These are phyloP conservation scores for Lepidochitona cinerea DNA, from an alignment of 2,888 invertebrate species.

Conservation along the genomic window DNA sequence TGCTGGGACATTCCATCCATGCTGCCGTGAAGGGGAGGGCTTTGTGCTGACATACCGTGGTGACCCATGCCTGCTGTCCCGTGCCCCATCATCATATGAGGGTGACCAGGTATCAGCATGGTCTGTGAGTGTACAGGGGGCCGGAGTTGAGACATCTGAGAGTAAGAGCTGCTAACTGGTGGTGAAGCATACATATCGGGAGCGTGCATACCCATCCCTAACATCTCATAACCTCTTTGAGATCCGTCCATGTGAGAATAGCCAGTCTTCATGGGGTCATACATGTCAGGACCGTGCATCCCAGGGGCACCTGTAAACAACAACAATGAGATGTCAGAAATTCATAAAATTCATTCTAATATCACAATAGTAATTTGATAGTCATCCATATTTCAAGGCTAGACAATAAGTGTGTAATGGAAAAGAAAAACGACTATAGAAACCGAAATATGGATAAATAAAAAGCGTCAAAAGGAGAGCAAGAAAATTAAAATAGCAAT, in stretches of 20 bases:
- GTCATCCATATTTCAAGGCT: too few relatives aligned
- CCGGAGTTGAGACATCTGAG: constrained; percentile 71
- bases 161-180: constrained; percentile 65
- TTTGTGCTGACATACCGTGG: constrained; percentile 70
- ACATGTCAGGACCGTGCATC: constrained; percentile 60
- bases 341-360: too few relatives aligned
- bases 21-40: constrained; percentile 69
- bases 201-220: constrained; percentile 58
- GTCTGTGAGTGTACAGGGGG: constrained; percentile 72
- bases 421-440: too few relatives aligned
- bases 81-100: constrained; percentile 73
- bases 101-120: constrained; percentile 73
- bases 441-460: too few relatives aligned
- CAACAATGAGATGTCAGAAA: too few relatives aligned
- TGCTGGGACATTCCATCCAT: constrained; percentile 67
- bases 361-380: too few relatives aligned
- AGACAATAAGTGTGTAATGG: too few relatives aligned
- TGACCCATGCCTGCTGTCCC: constrained; percentile 69
- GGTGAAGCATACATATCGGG: constrained; percentile 68
- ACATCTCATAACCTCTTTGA: constrained; percentile 59
- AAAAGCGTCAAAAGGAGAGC: too few relatives aligned
- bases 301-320: constrained; percentile 54
- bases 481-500: too few relatives aligned
- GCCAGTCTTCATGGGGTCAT: constrained; percentile 65
- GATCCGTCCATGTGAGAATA: constrained; percentile 59